phyloP scores from a whole-genome alignment of 2,888 invertebrate genomes.

The Autographa pulchrina region DNA sequence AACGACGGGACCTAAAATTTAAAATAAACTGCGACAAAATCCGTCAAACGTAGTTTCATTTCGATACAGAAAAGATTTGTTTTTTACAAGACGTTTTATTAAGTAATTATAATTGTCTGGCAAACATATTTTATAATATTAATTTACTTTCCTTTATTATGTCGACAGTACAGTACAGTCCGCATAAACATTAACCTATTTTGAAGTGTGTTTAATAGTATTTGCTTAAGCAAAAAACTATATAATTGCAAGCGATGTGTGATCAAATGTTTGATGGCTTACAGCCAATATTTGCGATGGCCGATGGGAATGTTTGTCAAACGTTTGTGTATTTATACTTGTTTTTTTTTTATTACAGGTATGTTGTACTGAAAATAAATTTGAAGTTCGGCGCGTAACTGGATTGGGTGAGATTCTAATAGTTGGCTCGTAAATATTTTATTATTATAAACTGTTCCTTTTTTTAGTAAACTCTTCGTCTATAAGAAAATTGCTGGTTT shows the following conservation, averaged over 20 bases:
- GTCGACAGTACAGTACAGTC: slow-evolving; percentile 13
- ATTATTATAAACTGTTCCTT: neutral
- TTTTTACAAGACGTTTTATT: too few species aligned
- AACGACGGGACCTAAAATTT: too few species aligned
- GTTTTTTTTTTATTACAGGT: slow-evolving; percentile 52
- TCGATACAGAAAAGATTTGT: too few species aligned
- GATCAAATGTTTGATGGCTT: slow-evolving; percentile 55
- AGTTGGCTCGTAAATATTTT: neutral
- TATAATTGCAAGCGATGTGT: slow-evolving; percentile 52
- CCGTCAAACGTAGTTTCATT: too few species aligned
- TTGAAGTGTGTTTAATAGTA: slow-evolving; percentile 53
- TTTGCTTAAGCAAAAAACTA: slow-evolving; percentile 47
- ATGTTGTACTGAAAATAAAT: slow-evolving; percentile 26
- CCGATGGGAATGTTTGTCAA: slow-evolving; percentile 35
- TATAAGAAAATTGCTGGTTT: too few species aligned
- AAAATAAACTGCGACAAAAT: too few species aligned
- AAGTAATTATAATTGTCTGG: too few species aligned
- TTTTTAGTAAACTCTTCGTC: neutral
- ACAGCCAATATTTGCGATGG: slow-evolving; percentile 50
- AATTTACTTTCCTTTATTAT: too few species aligned
- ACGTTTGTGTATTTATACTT: slow-evolving; percentile 33
- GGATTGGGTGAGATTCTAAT: slow-evolving; percentile 21
- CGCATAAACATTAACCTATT: slow-evolving; percentile 40
- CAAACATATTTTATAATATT: too few species aligned
- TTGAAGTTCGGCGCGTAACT: neutral